Base-by-base conservation (phyloP, 2,888 invertebrate genomes). In the Ophioninae sp. region DNA sequence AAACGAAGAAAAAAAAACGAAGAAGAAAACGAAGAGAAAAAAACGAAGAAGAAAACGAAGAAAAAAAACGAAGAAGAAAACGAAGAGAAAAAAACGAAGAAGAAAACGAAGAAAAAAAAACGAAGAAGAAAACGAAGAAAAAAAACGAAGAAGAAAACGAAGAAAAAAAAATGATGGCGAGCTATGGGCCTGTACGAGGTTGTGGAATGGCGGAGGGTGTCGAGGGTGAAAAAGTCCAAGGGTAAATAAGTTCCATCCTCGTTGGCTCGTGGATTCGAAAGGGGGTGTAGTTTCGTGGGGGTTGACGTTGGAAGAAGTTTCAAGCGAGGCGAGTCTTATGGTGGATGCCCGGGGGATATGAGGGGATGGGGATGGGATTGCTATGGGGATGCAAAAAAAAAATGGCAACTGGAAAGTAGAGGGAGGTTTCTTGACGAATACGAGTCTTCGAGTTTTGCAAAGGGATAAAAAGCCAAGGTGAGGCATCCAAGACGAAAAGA, bases 191-290 rank as follows among this genome's bases (percentile, higher is more conserved):
- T 77, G 80, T 64, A 71, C 73, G 51, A 56, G 58, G 69, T 44
- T 65, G 63, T 59, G 81, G 81, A 72, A 81, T 87, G 30, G 30
- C 30, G 86, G 87, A 87, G 88, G 89, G 86, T 88, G 86, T 79
- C 86, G 87, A 88, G 87, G 85, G 68, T 65, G 51, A 85, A 58
- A 76, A 39, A 73, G 61, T 64, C 64, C 56, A 85, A 84, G 87
- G 87, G 89, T 88, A 88, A 90, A 90, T 89, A 90, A 90, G 87
- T 89, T 87, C 86, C 89, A 89, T 89, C 89, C 87, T 88, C 88
- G 86, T 87, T 87, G 87, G 87, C 85, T 88, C 88, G 88, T 85
- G 41, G 22, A 37, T 68, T 7, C 7, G 85, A 87, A 87, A 73
- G 75, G 82, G 76, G 51, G 83, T 23, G 71, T 79, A 71, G 17